These are phyloP conservation scores for Hippopotamyrus pictus DNA, from an alignment of 2,797 vertebrate genomes.

Conservation along the genomic window DNA sequence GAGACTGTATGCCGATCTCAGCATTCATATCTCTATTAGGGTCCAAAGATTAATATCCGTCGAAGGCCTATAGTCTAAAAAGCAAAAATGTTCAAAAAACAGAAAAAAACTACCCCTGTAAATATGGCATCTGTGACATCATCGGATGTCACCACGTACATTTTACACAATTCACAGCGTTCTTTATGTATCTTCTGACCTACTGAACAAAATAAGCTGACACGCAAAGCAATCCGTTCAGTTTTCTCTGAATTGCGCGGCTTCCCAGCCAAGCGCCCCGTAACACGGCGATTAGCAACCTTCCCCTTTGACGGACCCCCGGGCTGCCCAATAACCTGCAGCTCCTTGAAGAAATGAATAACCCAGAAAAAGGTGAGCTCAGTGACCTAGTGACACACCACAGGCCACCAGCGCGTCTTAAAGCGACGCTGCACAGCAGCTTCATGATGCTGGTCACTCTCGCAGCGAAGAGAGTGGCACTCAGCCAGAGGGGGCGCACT, in stretches of 20 bases:
- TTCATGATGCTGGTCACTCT: background rate
- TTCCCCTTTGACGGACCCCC: background rate
- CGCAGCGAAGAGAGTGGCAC: no score
- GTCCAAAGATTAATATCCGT: background rate
- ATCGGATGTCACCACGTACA: background rate
- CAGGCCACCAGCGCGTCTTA: background rate
- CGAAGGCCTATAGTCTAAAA: background rate
- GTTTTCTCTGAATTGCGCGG: background rate
- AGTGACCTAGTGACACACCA: background rate
- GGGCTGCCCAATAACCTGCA: background rate
- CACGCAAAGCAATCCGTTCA: background rate
- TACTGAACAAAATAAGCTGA: background rate
- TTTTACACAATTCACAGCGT: background rate
- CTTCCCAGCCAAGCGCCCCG: background rate
- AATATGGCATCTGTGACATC: background rate
- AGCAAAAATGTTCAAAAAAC: background rate
- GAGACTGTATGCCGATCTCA: background rate
- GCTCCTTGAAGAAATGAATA: background rate
- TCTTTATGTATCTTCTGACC: background rate
- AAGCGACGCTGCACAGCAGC: background rate
- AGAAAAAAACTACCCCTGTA: background rate
- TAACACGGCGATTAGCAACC: background rate
- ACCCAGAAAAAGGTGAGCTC: background rate
- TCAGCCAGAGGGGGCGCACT: no score
- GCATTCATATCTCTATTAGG: background rate